A percentile compares a stretch with the other conserved stretches of the same genome.
These are phyloP conservation scores for Mormyrus proboscirostris DNA, from an alignment of 2,797 vertebrate genomes.

Conservation along the genomic window DNA sequence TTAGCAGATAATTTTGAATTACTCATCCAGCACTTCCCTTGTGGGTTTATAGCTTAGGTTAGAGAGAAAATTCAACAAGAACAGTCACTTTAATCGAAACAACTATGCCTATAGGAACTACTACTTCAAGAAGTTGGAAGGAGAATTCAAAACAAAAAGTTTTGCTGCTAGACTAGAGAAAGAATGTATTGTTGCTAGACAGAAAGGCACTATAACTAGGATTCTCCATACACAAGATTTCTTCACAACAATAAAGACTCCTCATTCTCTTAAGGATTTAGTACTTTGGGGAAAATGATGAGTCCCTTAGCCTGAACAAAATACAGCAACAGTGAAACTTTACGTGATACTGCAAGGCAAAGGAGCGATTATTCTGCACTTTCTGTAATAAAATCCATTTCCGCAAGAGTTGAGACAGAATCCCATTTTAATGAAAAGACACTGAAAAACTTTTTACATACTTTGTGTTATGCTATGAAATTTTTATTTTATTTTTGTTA, in stretches of 20 bases:
- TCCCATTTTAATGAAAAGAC: conserved; percentile 61
- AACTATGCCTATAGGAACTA: conserved; percentile 54
- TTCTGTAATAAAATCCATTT: conserved; percentile 55
- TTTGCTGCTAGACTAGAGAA: conserved; percentile 61
- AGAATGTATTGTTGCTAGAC: conserved; percentile 58
- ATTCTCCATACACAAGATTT: conserved; percentile 55
- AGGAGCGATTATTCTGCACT: conserved; percentile 59
- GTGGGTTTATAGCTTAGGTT: conserved; percentile 58
- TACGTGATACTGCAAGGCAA: conserved; percentile 37
- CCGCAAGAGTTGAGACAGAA: conserved; percentile 56
- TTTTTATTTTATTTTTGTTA: not conserved
- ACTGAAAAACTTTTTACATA: conserved; percentile 47
- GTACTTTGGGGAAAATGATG: conserved; percentile 68
- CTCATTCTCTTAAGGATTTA: conserved; percentile 61
- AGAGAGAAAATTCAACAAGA: conserved; percentile 61
- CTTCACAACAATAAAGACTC: conserved; percentile 68
- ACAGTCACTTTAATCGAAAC: conserved; percentile 56
- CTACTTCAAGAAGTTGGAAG: conserved; percentile 65
- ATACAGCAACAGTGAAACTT: not conserved
- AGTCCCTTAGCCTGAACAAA: conserved; percentile 62
- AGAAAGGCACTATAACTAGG: conserved; percentile 20
- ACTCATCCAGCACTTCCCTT: conserved; percentile 49
- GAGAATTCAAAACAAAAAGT: conserved; percentile 49
- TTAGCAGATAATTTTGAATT: conserved; percentile 23
- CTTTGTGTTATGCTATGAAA: not conserved